Evolutionary conservation across 2,888 invertebrate species (phyloP), one percentile per base, ranked within the genome.

Genomic region (Acleris cristana): DNA sequence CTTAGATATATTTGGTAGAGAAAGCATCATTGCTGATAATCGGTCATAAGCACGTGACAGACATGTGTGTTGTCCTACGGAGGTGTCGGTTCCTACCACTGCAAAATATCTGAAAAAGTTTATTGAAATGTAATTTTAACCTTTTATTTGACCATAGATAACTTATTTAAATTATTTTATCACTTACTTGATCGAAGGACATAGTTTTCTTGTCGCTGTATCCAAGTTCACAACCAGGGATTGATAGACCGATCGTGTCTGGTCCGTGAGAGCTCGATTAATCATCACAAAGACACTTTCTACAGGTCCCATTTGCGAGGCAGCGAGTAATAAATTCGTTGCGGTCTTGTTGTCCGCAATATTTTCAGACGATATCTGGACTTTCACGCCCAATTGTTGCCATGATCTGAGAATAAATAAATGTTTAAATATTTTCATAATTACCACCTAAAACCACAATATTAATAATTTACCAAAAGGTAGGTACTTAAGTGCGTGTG

Each of bases 191-290:
- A 78, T 18, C 7, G 71, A 49, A 8, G 72, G 70, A 48, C 74
- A 73, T 2, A 67, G 18, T 26, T 73, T 68, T 52, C 76, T 73
- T 2, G 76, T 70, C 6, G 59, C 48, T 0, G 44, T 40, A 51
- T 79, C 77, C 54, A 79, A 61, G 30, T 69, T 67, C 5, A 64
- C 59, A 40, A 77, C 45, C 3, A 74, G n/a, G 34, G 71, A 51
- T 14, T 51, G 52, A 19, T 51, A 66, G 5, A 48, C n/a, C 5
- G 34, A 57, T 40, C 3, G 54, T 40, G 23, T 73, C 51, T 48
- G 52, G 3, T 19, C 55, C 48, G 2, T 55, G 19, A 21, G 7
- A 18, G 8, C 12, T 49, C 63, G 56, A 4, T 70, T 62, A 6
- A 69, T 55, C 18, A 72, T 48, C 3, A 74, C 26, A 59, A 73